Evolutionary conservation across 2,113 vertebrate genomes (phyloP).

Genomic region (Pygoscelis antarcticus): DNA sequence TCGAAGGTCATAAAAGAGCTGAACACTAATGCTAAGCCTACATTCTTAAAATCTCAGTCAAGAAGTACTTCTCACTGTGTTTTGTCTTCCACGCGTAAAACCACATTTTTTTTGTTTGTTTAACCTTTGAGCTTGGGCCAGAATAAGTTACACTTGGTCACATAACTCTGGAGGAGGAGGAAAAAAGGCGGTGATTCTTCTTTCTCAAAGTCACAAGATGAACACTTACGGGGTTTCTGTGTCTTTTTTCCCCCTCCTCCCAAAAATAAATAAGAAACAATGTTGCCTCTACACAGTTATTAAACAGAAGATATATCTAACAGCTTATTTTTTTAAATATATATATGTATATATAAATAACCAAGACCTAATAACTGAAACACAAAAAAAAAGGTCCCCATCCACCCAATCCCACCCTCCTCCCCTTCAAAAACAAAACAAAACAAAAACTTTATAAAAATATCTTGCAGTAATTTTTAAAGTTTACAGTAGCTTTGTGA

Average conservation of each 20-base stretch:
- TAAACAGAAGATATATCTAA: conserved; percentile 88
- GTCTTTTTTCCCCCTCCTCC: conserved; percentile 61
- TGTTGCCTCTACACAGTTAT: conserved; percentile 80
- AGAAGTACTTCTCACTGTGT: conserved; percentile 68
- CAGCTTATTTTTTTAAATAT: conserved; percentile 76
- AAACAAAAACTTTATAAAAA: conserved; percentile 89
- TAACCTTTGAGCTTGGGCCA: conserved; percentile 75
- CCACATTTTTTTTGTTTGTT: conserved; percentile 2
- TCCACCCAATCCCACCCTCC: conserved; percentile 59
- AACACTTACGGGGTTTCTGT: conserved; percentile 63
- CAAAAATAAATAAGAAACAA: conserved; percentile 72
- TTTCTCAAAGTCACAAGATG: conserved; percentile 61
- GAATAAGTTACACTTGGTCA: conserved; percentile 79
- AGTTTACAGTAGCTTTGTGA: conserved; percentile 83
- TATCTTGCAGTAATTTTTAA: conserved; percentile 88
- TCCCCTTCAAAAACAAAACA: conserved; percentile 2
- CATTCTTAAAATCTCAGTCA: conserved; percentile 90
- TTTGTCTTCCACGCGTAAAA: conserved; percentile 71
- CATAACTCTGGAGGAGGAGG: conserved; percentile 76
- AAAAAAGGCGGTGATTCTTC: conserved; percentile 55
- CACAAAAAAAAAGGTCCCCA: conserved; percentile 51
- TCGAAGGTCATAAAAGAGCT: conserved; percentile 84
- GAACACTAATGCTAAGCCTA: conserved; percentile 90
- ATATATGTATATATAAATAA: conserved; percentile 85
- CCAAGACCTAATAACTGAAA: conserved; percentile 83